phyloP scores from a whole-genome alignment of 2,888 invertebrate species.

The Allophyes oxyacanthae region DNA sequence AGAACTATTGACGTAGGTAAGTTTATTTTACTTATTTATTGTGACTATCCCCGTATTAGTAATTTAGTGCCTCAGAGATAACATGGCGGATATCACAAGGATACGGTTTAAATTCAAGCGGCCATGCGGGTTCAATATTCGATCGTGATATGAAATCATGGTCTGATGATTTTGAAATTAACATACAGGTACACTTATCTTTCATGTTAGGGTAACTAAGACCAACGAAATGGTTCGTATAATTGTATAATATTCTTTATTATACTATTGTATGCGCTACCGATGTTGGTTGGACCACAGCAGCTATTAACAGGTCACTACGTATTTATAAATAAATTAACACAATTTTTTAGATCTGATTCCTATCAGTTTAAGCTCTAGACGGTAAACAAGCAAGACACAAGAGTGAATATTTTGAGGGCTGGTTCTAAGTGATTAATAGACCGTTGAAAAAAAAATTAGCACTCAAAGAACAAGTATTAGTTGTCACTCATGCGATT shows the following conservation, averaged over 20 bases:
- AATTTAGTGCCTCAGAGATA: slow-evolving; percentile 11
- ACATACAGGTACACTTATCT: slow-evolving; percentile 22
- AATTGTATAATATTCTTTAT: slow-evolving; percentile 41
- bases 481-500: slow-evolving; percentile 17
- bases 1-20: no score
- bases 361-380: slow-evolving; percentile 6
- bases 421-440: slow-evolving; percentile 27
- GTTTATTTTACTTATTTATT: no score
- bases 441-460: no score
- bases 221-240: slow-evolving; percentile 23
- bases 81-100: background rate
- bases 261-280: slow-evolving; percentile 33
- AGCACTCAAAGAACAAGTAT: slow-evolving; percentile 21
- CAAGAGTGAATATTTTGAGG: slow-evolving; percentile 7
- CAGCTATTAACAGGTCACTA: background rate
- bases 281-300: slow-evolving; percentile 12
- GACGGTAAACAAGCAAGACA: slow-evolving; percentile 5
- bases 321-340: slow-evolving; percentile 30
- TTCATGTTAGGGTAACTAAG: slow-evolving; percentile 18
- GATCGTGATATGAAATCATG: slow-evolving; percentile 30
- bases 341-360: slow-evolving; percentile 8
- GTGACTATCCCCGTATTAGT: background rate
- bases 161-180: slow-evolving; percentile 29
- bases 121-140: slow-evolving; percentile 17
- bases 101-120: slow-evolving; percentile 1